phyloP scores from a whole-genome alignment of 2,888 invertebrate species.

The Acanthosoma haemorrhoidale region DNA sequence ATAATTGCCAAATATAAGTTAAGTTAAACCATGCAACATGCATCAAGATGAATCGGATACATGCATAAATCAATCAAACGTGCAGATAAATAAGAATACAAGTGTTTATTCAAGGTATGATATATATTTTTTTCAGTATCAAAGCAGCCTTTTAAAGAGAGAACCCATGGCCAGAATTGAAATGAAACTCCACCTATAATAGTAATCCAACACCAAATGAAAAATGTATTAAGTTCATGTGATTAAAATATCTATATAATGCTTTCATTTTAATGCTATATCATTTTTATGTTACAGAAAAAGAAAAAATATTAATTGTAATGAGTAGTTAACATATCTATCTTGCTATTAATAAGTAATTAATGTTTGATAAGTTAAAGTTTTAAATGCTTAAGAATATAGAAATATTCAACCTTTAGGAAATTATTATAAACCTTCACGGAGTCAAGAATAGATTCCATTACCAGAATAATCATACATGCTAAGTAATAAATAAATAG shows the following conservation, averaged over 20 bases:
- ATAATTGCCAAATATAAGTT: too few species aligned
- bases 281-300: neutral
- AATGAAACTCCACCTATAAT: neutral
- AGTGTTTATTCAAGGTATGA: neutral
- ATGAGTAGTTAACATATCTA: neutral
- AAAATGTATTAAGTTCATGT: neutral
- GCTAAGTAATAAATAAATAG: too few species aligned
- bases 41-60: neutral
- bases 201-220: constrained; percentile 20
- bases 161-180: constrained; percentile 30
- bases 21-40: constrained; percentile 4
- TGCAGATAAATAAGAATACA: neutral
- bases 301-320: neutral
- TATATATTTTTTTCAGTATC: constrained; percentile 2
- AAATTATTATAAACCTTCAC: too few species aligned
- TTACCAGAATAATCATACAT: neutral
- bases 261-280: neutral
- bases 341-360: neutral
- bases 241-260: neutral
- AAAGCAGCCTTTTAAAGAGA: constrained; percentile 24
- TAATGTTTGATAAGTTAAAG: neutral
- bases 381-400: neutral
- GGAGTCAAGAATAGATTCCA: neutral
- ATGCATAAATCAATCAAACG: constrained; percentile 1
- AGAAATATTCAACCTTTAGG: too few species aligned